Percentiles rank a stretch among this genome's conserved stretches.
phyloP scores from a whole-genome alignment of 2,888 invertebrate genomes.

The Euplagia quadripunctaria region DNA sequence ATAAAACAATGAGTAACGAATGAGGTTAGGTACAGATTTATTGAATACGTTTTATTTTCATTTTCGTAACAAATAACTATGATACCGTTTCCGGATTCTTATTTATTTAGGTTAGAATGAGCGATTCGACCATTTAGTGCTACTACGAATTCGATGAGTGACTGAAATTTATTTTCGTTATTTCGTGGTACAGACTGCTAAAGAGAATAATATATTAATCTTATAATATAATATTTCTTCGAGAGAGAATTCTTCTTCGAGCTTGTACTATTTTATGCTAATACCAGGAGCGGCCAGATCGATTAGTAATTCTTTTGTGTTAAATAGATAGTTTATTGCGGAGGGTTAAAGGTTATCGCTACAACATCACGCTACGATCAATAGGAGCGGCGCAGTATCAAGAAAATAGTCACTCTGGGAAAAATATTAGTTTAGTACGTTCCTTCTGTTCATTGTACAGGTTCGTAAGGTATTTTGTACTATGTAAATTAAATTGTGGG shows the following conservation, averaged over 20 bases:
- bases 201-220: not conserved
- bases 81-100: conserved; percentile 1
- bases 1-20: not conserved
- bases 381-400: not conserved
- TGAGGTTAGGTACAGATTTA: not conserved
- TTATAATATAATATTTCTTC: not conserved
- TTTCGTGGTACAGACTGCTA: not conserved
- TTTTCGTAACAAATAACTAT: conserved; percentile 2
- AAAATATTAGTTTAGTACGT: not conserved
- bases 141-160: not conserved
- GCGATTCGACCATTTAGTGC: not conserved
- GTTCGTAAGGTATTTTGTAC: too few relatives aligned
- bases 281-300: not conserved
- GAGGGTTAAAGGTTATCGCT: not conserved
- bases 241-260: not conserved
- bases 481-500: too few relatives aligned
- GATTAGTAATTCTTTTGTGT: not conserved
- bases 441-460: too few relatives aligned
- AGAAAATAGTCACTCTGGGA: not conserved
- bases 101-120: conserved; percentile 2
- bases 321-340: not conserved
- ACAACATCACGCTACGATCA: not conserved
- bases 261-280: not conserved
- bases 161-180: not conserved
- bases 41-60: not conserved